These are phyloP conservation scores for Adoxophyes honmai DNA, from an alignment of 1,140 invertebrate genomes.

Conservation along the genomic window DNA sequence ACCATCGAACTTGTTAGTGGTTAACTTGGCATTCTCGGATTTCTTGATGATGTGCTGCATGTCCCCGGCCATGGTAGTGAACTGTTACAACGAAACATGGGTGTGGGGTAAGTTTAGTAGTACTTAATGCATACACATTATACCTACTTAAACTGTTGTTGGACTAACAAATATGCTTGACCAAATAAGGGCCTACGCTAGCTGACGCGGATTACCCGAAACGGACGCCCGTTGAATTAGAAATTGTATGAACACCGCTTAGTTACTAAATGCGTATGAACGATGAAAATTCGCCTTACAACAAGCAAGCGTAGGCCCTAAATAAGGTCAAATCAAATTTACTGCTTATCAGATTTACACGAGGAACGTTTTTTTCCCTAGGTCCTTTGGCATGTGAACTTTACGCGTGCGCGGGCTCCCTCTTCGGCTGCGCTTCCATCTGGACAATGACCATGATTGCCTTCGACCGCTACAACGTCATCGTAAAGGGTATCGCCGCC, in stretches of 20 bases:
- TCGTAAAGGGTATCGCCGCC: constrained; percentile 86
- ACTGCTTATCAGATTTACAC: no score
- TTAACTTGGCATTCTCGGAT: constrained; percentile 92
- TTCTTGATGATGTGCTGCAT: constrained; percentile 92
- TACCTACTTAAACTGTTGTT: no score
- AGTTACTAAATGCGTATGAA: no score
- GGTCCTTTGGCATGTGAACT: constrained; percentile 89
- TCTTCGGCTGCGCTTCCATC: constrained; percentile 90
- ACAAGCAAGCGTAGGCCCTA: no score
- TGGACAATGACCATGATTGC: constrained; percentile 92
- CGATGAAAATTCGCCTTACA: no score
- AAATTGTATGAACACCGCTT: no score
- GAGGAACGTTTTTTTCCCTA: constrained; percentile 32
- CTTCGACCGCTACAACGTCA: constrained; percentile 92
- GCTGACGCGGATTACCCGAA: no score
- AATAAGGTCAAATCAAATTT: no score
- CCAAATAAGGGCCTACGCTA: no score
- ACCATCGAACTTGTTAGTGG: constrained; percentile 89
- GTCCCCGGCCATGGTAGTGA: constrained; percentile 91
- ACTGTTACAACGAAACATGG: constrained; percentile 93
- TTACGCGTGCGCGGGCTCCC: constrained; percentile 87
- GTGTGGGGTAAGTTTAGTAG: constrained; percentile 79
- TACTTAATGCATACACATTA: no score
- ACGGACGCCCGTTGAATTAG: no score
- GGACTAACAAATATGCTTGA: no score